Conservation (phyloP, 2,797 vertebrate genomes). For the Syngnathus acus region DNA sequence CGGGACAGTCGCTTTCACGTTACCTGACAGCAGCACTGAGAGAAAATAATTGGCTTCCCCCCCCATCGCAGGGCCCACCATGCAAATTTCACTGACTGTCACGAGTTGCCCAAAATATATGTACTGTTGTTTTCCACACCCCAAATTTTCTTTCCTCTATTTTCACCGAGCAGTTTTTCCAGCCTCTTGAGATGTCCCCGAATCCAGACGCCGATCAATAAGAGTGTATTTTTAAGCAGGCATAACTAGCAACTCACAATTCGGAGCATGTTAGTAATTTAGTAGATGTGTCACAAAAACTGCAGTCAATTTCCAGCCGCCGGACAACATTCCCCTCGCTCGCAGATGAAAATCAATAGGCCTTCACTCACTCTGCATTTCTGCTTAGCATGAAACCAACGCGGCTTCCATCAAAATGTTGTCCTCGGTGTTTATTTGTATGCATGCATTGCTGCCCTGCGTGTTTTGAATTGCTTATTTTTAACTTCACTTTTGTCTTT, state of each 20-base stretch:
- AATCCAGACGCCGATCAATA: neutral
- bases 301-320: slow-evolving; percentile 6
- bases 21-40: slow-evolving; percentile 71
- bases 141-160: neutral
- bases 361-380: slow-evolving; percentile 3
- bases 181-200: neutral
- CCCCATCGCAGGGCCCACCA: slow-evolving; percentile 49
- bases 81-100: slow-evolving; percentile 42
- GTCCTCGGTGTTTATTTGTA: slow-evolving; percentile 2
- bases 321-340: slow-evolving; percentile 14
- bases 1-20: slow-evolving; percentile 68
- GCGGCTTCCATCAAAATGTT: neutral
- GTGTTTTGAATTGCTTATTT: neutral
- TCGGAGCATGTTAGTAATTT: slow-evolving; percentile 1
- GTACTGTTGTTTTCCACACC: neutral
- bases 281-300: slow-evolving; percentile 5
- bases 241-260: slow-evolving; percentile 6
- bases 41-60: slow-evolving; percentile 71
- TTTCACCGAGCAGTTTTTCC: neutral
- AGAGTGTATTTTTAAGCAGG: slow-evolving; percentile 1
- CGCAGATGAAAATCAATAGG: neutral
- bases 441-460: neutral
- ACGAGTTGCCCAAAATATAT: neutral
- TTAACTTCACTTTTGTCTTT: too few species aligned
- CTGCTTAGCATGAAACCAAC: neutral